A percentile compares a stretch with the other conserved stretches of the same genome.
Conservation (phyloP, 1,140 invertebrate genomes). For the Tetraneura akinire region DNA sequence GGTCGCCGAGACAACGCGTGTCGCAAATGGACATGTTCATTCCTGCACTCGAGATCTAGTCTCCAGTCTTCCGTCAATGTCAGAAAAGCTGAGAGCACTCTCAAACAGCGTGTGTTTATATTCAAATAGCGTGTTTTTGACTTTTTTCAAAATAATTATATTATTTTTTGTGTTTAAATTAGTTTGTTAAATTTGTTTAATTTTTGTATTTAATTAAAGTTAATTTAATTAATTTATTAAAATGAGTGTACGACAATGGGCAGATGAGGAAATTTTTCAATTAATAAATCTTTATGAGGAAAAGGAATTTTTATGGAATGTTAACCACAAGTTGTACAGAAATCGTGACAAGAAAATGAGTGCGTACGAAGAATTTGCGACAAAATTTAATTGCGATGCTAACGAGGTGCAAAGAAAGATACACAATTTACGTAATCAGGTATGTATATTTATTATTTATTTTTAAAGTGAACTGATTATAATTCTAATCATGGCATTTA, state of each 20-base stretch:
- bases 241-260: constrained; percentile 15
- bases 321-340: constrained; percentile 23
- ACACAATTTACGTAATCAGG: constrained; percentile 20
- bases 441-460: constrained; percentile 19
- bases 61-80: not conserved
- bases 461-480: not conserved
- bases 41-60: constrained; percentile 1
- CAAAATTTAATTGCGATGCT: constrained; percentile 21
- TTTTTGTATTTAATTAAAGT: not conserved
- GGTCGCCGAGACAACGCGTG: not conserved
- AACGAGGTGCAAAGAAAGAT: constrained; percentile 9
- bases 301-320: constrained; percentile 28
- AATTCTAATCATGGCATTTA: not conserved
- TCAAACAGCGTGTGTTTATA: too few relatives aligned
- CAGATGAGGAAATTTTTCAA: constrained; percentile 6
- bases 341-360: constrained; percentile 14
- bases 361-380: constrained; percentile 8
- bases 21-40: not conserved
- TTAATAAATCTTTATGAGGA: constrained; percentile 22
- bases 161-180: too few relatives aligned
- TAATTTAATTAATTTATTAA: constrained; percentile 1
- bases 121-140: too few relatives aligned
- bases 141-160: too few relatives aligned
- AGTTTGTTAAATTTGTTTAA: too few relatives aligned
- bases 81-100: not conserved